A percentile compares a stretch with the other conserved stretches of the same genome.
Conservation (phyloP, 2,888 invertebrate species). For the Nebria salina region DNA sequence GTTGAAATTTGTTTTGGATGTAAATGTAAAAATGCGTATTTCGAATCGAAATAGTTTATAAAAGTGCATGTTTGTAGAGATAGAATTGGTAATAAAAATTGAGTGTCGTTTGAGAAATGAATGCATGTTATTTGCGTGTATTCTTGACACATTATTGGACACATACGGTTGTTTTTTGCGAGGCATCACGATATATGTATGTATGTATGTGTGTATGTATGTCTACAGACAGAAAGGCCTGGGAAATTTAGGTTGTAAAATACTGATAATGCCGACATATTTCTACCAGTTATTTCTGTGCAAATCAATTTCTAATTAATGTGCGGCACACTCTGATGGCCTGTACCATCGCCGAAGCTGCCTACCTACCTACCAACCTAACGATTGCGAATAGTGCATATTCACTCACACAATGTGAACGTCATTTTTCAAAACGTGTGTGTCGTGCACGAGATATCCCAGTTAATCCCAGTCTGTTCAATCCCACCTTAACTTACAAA, state of each 20-base stretch:
- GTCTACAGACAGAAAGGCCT: constrained; percentile 14
- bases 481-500: not conserved
- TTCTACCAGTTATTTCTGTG: constrained; percentile 45
- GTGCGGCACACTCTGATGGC: constrained; percentile 11
- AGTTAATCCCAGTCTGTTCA: not conserved
- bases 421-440: not conserved
- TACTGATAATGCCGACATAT: constrained; percentile 44
- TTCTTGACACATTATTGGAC: too few species aligned
- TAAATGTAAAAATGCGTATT: too few species aligned
- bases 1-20: too few species aligned
- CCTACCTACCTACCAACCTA: too few species aligned
- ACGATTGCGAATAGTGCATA: not conserved
- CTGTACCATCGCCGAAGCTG: not conserved
- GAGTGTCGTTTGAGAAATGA: too few species aligned
- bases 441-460: not conserved
- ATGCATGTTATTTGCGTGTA: too few species aligned
- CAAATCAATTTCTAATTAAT: constrained; percentile 47
- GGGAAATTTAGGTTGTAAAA: constrained; percentile 42
- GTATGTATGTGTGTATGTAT: constrained; percentile 51
- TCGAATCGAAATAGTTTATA: too few species aligned
- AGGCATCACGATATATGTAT: not conserved
- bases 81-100: too few species aligned
- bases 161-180: too few species aligned
- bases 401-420: not conserved
- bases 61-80: too few species aligned